Base-by-base conservation (phyloP, 2,888 invertebrate species). In the Catocala fraxini region DNA sequence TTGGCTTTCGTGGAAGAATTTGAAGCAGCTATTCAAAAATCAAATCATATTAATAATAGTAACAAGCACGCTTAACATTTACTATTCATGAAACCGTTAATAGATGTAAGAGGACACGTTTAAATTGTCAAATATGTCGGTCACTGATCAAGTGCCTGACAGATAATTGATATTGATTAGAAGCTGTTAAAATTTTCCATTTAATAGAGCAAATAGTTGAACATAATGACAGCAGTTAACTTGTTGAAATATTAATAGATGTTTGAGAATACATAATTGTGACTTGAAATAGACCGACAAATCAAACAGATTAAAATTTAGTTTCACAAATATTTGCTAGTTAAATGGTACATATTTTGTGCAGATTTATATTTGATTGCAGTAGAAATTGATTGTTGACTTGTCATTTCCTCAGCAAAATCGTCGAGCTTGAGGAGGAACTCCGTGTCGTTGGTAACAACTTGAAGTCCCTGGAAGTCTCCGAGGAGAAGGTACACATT, bases 401-500 rank as follows among this genome's bases (percentile, higher is more conserved):
- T 80, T 82, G 69, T 72, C 64, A 72, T 70, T 80, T 84, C 90
- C 91, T 59, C 96, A 98, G 98, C 95, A 99, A 99, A 97, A 99
- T 99, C 95, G 98, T 99, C 94, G 99, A 99, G 95, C 97, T 99
- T 96, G 99, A 99, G 95, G 99, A 99, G 94, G 99, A 99, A 95
- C 97, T 99, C 94, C 98, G 99, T 93, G 99, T 99, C 89, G 99
- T 99, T 94, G 99, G 99, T 92, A 99, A 99, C 97, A 99, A 99
- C 97, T 96, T 99, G 96, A 99, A 99, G 95, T 99, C 99, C 91
- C 97, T 99, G 92, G 99, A 99, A 96, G 99, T 99, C 91, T 99
- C 98, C 88, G 99, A 99, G 96, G 99, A 99, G 95, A 99, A 99
- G 98, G 99, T 99, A 97, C 94, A 95, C 90, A 65, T 73, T 33